Base-by-base conservation (phyloP, 2,113 vertebrate genomes). In the Urocolius indicus region DNA sequence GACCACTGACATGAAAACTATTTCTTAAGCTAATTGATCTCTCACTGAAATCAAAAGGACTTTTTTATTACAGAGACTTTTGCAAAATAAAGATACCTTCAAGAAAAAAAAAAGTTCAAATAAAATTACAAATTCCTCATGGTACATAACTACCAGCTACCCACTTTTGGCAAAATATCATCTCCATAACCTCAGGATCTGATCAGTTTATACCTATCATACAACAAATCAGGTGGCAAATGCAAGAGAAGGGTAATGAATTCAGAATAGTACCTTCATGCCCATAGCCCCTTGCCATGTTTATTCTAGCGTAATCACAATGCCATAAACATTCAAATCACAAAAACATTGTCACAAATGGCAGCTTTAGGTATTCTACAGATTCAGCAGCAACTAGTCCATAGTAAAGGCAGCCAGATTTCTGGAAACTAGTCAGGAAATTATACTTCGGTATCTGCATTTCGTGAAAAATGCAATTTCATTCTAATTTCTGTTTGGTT, bases 31-130 rank as follows among this genome's bases (percentile, higher is more conserved):
- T 94, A 85, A 93, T 87, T 71, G 6, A 0, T 80, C 67, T 91
- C 85, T 74, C 51, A 77, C 51, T 81, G 72, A 95, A 95, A 95
- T 95, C 84, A 92, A 83, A 88, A n/a, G 7, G 43, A 91, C 9
- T 26, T 84, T 84, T 84, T 69, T 89, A 89, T 72, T 69, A 43
- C 5, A 61, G 58, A 23, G 41, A 51, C 26, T 10, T 79, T 74
- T 73, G 36, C 36, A 49, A 16, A 73, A 79, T 73, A 87, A 67
- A 86, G 45, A 69, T 17, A 69, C 7, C 7, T 90, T 84, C 13
- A 90, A 84, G n/a, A 41, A 89, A 77, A 84, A 55, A 86, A 36
- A 48, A 29, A 9, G 27, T 17, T 11, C 4, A 55, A 36, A 86
- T 3, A 11, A 74, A 71, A 63, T 73, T 80, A 48, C 21, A 58